These are phyloP conservation scores for Habroteleia sp. DNA, from an alignment of 2,888 invertebrate species.

Conservation along the genomic window DNA sequence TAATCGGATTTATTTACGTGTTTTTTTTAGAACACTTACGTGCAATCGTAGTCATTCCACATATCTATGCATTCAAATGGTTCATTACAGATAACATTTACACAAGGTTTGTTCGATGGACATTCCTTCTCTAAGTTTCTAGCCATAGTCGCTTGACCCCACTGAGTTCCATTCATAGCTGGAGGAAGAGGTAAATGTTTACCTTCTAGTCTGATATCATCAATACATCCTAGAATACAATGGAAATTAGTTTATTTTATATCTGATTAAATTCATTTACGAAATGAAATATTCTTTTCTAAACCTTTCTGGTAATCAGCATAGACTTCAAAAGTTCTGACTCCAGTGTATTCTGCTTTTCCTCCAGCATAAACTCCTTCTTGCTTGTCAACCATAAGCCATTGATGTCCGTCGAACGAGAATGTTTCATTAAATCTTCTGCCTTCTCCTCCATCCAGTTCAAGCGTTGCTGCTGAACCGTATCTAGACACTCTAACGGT, in stretches of 20 bases:
- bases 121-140: conserved; percentile 95
- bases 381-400: conserved; percentile 95
- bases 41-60: conserved; percentile 99
- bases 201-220: conserved; percentile 94
- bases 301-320: conserved; percentile 96
- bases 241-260: too few relatives aligned
- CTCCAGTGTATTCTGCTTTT: conserved; percentile 96
- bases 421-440: conserved; percentile 96
- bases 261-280: too few relatives aligned
- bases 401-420: conserved; percentile 93
- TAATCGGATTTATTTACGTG: too few relatives aligned
- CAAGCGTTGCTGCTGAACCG: conserved; percentile 95
- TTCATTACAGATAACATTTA: conserved; percentile 95
- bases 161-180: conserved; percentile 96
- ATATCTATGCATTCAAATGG: conserved; percentile 97
- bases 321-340: conserved; percentile 95
- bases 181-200: conserved; percentile 96
- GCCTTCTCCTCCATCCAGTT: conserved; percentile 97
- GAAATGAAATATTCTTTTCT: too few relatives aligned
- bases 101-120: conserved; percentile 96
- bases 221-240: conserved; percentile 86
- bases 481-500: conserved; percentile 94
- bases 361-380: conserved; percentile 98
- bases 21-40: too few relatives aligned
- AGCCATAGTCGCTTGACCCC: conserved; percentile 97